phyloP scores from a whole-genome alignment of 2,113 vertebrate genomes.

The Martes martes region DNA sequence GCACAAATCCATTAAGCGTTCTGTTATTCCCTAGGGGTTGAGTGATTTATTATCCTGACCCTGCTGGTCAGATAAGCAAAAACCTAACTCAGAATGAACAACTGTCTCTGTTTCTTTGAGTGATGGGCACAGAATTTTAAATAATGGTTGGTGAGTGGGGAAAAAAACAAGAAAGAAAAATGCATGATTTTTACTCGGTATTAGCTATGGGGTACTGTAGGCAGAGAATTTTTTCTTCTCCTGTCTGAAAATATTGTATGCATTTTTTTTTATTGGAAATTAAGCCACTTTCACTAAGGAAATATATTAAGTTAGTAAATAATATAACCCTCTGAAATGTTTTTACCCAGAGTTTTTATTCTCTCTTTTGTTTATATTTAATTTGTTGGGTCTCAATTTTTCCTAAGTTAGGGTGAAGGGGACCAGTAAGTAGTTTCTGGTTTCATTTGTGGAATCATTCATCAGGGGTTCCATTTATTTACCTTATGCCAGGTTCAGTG shows the following conservation, averaged over 20 bases:
- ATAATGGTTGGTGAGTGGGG: conserved; percentile 50
- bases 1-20: conserved; percentile 53
- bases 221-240: neutral
- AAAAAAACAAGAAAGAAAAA: conserved; percentile 47
- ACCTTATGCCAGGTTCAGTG: neutral
- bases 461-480: neutral
- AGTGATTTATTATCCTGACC: conserved; percentile 69
- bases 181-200: neutral
- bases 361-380: neutral
- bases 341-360: neutral
- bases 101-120: conserved; percentile 19
- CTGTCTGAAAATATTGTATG: conserved; percentile 38
- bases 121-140: conserved; percentile 59
- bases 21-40: conserved; percentile 57
- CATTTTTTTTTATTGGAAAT: conserved; percentile 53
- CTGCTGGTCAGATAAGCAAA: conserved; percentile 61
- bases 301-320: conserved; percentile 38
- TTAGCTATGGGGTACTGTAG: neutral
- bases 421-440: neutral
- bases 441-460: neutral
- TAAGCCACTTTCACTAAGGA: conserved; percentile 43
- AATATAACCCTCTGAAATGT: neutral
- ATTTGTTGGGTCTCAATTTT: conserved; percentile 25
- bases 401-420: neutral
- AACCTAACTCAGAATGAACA: conserved; percentile 45